phyloP scores from a whole-genome alignment of 2,113 vertebrate species.

The Rhinogobius similis region DNA sequence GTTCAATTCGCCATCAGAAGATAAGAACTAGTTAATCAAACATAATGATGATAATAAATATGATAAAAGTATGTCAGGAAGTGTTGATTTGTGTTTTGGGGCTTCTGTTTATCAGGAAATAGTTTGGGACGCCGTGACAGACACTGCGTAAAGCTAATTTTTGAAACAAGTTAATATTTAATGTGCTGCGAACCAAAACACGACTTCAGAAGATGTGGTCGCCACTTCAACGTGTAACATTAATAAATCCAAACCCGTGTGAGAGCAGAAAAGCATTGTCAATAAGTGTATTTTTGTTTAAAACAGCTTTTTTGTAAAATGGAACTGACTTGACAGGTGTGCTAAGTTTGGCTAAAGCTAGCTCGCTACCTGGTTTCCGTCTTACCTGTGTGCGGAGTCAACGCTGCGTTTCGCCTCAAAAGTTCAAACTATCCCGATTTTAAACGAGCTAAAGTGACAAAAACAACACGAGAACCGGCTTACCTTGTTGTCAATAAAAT shows the following conservation, averaged over 20 bases:
- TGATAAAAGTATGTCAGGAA: not conserved
- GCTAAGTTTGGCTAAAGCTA: slow-evolving; percentile 19
- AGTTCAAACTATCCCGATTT: slow-evolving; percentile 30
- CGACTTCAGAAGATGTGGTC: not conserved
- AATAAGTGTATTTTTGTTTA: not conserved
- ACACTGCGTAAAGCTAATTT: not conserved
- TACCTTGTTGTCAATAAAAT: slow-evolving; percentile 34
- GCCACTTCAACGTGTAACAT: not conserved
- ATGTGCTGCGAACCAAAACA: slow-evolving; percentile 7
- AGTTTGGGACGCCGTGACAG: not conserved
- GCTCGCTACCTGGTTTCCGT: slow-evolving; percentile 48
- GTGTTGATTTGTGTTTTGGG: not conserved
- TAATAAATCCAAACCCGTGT: not conserved
- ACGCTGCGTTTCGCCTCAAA: slow-evolving; percentile 56
- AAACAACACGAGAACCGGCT: slow-evolving; percentile 31
- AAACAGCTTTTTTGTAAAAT: not conserved
- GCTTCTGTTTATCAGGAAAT: not conserved
- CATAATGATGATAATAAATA: not conserved
- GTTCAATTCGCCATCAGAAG: not conserved
- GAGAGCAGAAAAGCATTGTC: not conserved
- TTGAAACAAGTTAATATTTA: slow-evolving; percentile 20
- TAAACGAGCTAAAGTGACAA: not conserved
- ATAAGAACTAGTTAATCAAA: not conserved
- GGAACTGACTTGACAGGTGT: not conserved
- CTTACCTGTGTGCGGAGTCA: slow-evolving; percentile 74